phyloP scores from a whole-genome alignment of 2,113 vertebrate species.

The Dipodomys spectabilis region DNA sequence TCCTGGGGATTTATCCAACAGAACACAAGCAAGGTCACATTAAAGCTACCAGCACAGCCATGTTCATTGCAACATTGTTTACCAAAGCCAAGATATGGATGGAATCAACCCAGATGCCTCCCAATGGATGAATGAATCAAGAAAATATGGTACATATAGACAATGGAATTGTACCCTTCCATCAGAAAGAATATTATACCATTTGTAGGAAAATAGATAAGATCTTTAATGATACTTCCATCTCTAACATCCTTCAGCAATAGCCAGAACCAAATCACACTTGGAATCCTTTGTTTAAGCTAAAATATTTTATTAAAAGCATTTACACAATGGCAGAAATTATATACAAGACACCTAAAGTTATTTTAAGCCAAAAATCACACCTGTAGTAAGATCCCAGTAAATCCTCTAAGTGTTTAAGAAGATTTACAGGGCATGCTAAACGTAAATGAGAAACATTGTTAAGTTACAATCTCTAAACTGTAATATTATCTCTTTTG shows the following conservation, averaged over 20 bases:
- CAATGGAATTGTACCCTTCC: no score
- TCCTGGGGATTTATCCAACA: no score
- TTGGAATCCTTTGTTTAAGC: not conserved
- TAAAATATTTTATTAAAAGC: constrained; percentile 1
- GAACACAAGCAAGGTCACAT: no score
- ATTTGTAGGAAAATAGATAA: not conserved
- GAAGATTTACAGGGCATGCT: not conserved
- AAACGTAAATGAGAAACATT: not conserved
- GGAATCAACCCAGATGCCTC: no score
- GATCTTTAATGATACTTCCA: not conserved
- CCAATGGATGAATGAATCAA: no score
- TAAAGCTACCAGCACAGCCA: no score
- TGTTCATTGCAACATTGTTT: no score
- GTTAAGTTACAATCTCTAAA: not conserved
- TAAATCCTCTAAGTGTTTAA: not conserved
- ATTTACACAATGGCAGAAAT: not conserved
- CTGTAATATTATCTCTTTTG: not conserved
- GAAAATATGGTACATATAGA: no score
- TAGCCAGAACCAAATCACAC: not conserved
- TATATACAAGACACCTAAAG: not conserved
- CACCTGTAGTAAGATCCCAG: not conserved
- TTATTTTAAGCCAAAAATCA: not conserved
- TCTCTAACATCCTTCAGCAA: constrained; percentile 6
- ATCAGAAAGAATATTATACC: no score
- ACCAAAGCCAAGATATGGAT: no score